Evolutionary conservation across 1,140 invertebrate genomes (phyloP), one percentile per base, ranked within the genome.

Genomic region (Psilanteris sp.): DNA sequence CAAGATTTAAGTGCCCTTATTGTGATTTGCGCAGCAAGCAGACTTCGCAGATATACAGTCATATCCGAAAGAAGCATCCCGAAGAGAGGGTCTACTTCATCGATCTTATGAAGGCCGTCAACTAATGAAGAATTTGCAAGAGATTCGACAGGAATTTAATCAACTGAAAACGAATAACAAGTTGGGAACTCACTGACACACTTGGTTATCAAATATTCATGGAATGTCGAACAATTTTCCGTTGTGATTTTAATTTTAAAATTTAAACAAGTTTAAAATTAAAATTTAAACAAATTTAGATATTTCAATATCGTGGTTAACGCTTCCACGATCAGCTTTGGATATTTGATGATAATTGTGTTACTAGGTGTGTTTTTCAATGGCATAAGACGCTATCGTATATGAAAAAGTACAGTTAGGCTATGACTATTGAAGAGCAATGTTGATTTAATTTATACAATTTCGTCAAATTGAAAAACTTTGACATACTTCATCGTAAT

Each of bases 21-120:
- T 90, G 89, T 59, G 44, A 79, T 6, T 79, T 87, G 26, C 66
- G 39, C 1, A 68, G 75, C 36, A 83, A 84, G 31, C 83, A 85
- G 81, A 94, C 94, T 80, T 94, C 93, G 87, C 93, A 94, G 82
- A 93, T 95, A 79, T 93, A 93, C 43, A 90, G 93, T 32, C 94
- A 95, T 85, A 94, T 87, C 31, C 80, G 85, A 14, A 85, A 82
- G 52, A 86, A 85, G 36, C 85, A 87, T 54, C 80, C 82, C 0
- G 80, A 72, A 1, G 50, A 81, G 14, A 54, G 41, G 8, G 82
- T 83, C 24, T 79, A 77, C 32, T 79, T 84, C 32, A 59, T 83
- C 6, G 70, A 83, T 3, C 34, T 73, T 0, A 31, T 85, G 16
- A 68, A 78, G 39, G 15, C 43, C 9, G 55, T 29, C 37, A 44